phyloP scores from a whole-genome alignment of 2,888 invertebrate genomes.

The Dynastes hyllus region DNA sequence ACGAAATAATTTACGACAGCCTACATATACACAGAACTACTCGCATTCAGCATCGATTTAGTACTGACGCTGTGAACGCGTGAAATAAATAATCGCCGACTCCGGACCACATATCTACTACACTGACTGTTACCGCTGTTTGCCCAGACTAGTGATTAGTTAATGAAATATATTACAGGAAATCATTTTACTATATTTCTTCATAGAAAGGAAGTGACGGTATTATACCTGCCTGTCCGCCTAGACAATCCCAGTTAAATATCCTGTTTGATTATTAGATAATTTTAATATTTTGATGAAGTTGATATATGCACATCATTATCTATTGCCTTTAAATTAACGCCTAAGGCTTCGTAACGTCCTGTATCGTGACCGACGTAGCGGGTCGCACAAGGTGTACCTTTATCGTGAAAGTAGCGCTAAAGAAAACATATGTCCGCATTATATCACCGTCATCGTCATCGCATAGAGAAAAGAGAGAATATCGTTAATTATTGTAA shows the following conservation, averaged over 20 bases:
- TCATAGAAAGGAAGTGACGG: background rate
- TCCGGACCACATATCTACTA: too few relatives aligned
- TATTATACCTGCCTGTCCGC: background rate
- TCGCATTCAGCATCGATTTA: too few relatives aligned
- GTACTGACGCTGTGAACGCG: too few relatives aligned
- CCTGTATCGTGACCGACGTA: background rate
- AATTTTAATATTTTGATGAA: slow-evolving; percentile 2
- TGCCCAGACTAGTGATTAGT: background rate
- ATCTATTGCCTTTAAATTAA: slow-evolving; percentile 7
- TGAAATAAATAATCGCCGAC: too few relatives aligned
- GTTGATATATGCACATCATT: background rate
- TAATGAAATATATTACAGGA: background rate
- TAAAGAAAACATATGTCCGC: slow-evolving; percentile 24
- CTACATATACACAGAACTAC: too few relatives aligned
- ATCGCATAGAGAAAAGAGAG: background rate
- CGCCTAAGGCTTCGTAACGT: slow-evolving; percentile 9
- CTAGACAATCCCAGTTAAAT: background rate
- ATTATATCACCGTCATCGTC: slow-evolving; percentile 3
- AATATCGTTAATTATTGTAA: slow-evolving; percentile 37
- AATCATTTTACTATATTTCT: background rate
- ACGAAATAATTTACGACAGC: too few relatives aligned
- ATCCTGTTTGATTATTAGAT: background rate
- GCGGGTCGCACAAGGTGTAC: slow-evolving; percentile 15
- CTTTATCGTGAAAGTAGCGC: slow-evolving; percentile 7
- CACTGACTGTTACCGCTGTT: too few relatives aligned